A percentile compares a stretch with the other conserved stretches of the same genome.
Conservation (phyloP, 1,140 invertebrate genomes). For the Hermatobates lingyangjiaoensis region DNA sequence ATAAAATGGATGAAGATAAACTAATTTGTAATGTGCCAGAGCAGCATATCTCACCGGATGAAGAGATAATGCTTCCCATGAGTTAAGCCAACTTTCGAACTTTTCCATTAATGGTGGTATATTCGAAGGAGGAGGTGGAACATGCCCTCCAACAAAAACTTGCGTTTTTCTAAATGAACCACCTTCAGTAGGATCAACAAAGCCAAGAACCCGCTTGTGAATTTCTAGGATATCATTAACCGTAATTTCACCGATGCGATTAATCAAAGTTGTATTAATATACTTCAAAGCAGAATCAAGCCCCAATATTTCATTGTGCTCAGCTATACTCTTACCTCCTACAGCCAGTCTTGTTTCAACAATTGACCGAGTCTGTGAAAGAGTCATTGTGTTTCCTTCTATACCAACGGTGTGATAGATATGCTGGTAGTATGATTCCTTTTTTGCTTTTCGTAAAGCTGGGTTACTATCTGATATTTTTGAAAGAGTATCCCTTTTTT, state of each 20-base stretch:
- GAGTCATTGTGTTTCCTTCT: conserved; percentile 90
- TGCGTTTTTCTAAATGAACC: conserved; percentile 65
- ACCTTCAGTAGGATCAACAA: conserved; percentile 77
- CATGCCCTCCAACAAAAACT: conserved; percentile 82
- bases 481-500: conserved; percentile 62
- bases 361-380: conserved; percentile 80
- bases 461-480: conserved; percentile 59
- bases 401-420: conserved; percentile 96
- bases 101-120: conserved; percentile 66
- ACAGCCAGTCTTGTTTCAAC: conserved; percentile 85
- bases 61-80: conserved; percentile 57
- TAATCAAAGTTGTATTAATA: conserved; percentile 77
- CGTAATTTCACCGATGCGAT: conserved; percentile 47
- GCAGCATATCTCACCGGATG: conserved; percentile 86
- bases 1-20: conserved; percentile 82
- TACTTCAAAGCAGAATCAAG: conserved; percentile 89
- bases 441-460: conserved; percentile 68
- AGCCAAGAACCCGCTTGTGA: conserved; percentile 78
- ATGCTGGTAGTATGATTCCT: conserved; percentile 84
- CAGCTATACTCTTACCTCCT: conserved; percentile 81
- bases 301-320: conserved; percentile 91
- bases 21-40: conserved; percentile 88
- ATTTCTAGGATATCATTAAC: conserved; percentile 82
- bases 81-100: conserved; percentile 60
- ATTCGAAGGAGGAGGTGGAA: conserved; percentile 65